Base-by-base conservation (phyloP, 2,113 vertebrate genomes). In the Pelvicachromis taeniatus region DNA sequence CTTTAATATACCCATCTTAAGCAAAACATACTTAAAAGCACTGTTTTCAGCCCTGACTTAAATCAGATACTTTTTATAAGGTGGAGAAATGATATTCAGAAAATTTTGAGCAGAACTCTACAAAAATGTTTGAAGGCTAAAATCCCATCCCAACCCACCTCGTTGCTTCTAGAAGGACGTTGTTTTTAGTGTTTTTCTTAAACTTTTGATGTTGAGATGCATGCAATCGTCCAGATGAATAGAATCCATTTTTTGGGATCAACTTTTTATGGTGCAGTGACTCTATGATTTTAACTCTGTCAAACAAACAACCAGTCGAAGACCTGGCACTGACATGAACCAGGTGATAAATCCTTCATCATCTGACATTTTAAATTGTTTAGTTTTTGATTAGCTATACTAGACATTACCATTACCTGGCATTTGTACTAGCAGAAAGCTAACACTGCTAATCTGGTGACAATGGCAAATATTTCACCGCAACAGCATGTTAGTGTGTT, bases 361-460 rank as follows among this genome's bases (percentile, higher is more conserved):
- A 1, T 2, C 52, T 29, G 40, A 73, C 40, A 11, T 45, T 73
- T 48, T 29, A 73, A 73, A 48, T 11, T 17, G 14, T 48, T 73
- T 17, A 0, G 5, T 48, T 70, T 65, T 48, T 48, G 23, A 73
- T 42, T 45, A n/a, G 19, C 19, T 53, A 48, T 0, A 1, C 14
- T 48, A 0, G 40, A 48, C 40, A 4, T 48, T 9, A 10, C 1
- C 42, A 48, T 48, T 19, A 50, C 42, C 68, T 75, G 23, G 3
- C 6, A 7, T 56, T 56, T 40, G 59, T 63, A n/a, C 53, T 12
- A 1, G 6, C 9, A 31, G 16, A 73, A 26, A 8, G 12, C 77
- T 11, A 78, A 40, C 33, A 19, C 13, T 1, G 77, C 33, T 31
- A 29, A 31, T 29, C 23, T n/a, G 38, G 54, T 29, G 40, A 79